Evolutionary conservation across 2,113 vertebrate genomes (phyloP), one percentile per base, ranked within the genome.

Genomic region (Chrysochloris asiatica): DNA sequence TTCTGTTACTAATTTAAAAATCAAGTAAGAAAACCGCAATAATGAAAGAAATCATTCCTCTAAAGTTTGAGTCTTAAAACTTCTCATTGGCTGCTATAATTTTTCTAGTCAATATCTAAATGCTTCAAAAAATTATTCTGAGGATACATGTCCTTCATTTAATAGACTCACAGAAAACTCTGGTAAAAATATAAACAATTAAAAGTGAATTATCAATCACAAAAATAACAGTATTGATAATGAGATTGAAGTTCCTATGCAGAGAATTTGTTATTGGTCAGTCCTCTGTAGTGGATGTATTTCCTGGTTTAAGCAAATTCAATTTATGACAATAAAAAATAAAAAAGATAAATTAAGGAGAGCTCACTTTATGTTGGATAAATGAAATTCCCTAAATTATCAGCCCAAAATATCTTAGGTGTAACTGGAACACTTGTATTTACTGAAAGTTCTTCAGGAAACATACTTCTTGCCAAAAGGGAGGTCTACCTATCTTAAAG

Each of bases 1-100:
- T 84, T 91, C 65, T 87, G 6, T 78, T 47, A 16, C 69, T 73
- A 54, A 63, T 86, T 92, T 85, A 77, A 84, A 41, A 73, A 90
- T 93, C 76, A 76, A 3, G 33, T 47, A 14, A 92, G 22, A 89
- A 89, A 93, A 83, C 7, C 90, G 19, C 41, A 89, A 86, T 86
- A 76, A 77, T 26, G 72, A 86, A 89, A 26, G 30, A 59, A 94
- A 67, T 26, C 19, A 71, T 77, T 63, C n/a, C 10, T 71, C 4
- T 63, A 80, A 90, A 41, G 19, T 38, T 67, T 88, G 52, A 76
- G 11, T 85, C 54, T 89, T 91, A 87, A 88, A 80, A 26, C 8
- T 45, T 86, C 75, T 95, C 77, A 73, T 59, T 82, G 47, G 63
- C 47, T 85, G 2, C n/a, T 19, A 59, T 69, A 22, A 56, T 26